Evolutionary conservation across 2,797 vertebrate species (phyloP).

Genomic region (Lutjanus argentimaculatus): DNA sequence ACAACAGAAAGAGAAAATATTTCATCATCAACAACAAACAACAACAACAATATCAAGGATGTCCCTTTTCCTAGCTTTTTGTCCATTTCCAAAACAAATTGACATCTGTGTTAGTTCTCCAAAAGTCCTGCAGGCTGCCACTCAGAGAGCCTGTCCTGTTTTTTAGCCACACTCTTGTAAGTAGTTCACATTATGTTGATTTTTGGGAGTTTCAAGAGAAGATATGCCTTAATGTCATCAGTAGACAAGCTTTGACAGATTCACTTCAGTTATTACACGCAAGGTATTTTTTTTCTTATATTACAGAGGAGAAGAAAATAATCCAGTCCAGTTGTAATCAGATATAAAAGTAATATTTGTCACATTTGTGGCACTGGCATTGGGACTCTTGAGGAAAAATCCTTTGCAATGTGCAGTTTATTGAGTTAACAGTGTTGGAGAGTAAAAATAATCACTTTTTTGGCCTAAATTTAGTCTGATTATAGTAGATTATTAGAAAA

Average conservation of each 20-base stretch:
- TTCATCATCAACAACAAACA: constrained; percentile 41
- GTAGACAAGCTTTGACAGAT: constrained; percentile 64
- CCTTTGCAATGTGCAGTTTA: constrained; percentile 36
- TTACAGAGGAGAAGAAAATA: constrained; percentile 3
- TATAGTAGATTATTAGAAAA: constrained; percentile 29
- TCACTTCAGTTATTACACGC: constrained; percentile 35
- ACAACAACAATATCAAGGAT: constrained; percentile 52
- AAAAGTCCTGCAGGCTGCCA: constrained; percentile 47
- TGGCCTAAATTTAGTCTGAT: constrained; percentile 26
- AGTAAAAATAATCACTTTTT: constrained; percentile 10
- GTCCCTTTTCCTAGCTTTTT: constrained; percentile 61
- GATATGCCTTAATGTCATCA: constrained; percentile 79
- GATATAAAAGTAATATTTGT: constrained; percentile 32
- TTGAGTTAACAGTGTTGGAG: constrained; percentile 39
- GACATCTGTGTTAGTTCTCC: constrained; percentile 52
- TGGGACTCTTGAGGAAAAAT: constrained; percentile 72
- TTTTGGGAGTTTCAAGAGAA: constrained; percentile 45
- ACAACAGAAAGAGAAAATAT: constrained; percentile 66
- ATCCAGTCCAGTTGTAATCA: constrained; percentile 31
- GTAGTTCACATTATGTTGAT: constrained; percentile 63
- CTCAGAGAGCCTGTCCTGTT: constrained; percentile 34
- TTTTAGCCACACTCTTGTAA: constrained; percentile 58
- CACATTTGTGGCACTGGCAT: constrained; percentile 64
- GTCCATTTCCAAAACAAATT: constrained; percentile 48
- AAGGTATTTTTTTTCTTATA: constrained; percentile 29